Evolutionary conservation across 2,888 invertebrate species (phyloP), one percentile per base, ranked within the genome.

Genomic region (Acleris sparsana): DNA sequence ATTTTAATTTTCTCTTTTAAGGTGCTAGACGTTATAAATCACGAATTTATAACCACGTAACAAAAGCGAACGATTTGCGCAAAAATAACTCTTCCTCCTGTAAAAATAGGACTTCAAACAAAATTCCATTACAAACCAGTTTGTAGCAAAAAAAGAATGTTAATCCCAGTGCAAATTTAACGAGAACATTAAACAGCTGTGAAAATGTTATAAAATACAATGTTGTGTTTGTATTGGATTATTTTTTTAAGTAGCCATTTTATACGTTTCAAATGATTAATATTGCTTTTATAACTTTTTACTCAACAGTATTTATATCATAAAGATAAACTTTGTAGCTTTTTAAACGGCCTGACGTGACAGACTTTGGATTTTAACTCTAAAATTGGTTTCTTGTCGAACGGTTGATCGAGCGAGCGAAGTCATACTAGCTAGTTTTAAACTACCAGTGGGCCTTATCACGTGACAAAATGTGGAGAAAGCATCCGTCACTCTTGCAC

Each of bases 131-230:
- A 49, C 18, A 52, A 7, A 49, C 25, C 7, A 46, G 48, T 51
- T 53, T 65, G 55, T 66, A 58, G 67, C 69, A 70, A 68, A 44
- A 70, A 69, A 72, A 73, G 70, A 62, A 57, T 70, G 70, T 71
- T 53, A 55, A 53, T 33, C 25, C 22, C 25, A 29, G 55, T 66
- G 56, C 43, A 58, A 29, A 48, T 61, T 66, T 29, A 46, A 58
- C 39, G 57, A 43, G 53, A 62, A 39, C 53, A 53, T 67, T 65
- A 60, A 65, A 64, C 25, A 48, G 49, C 64, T 60, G 49, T 60
- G 25, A 60, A 55, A 65, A 44, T 55, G 53, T 49, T 39, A 51
- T 65, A 65, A 65, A 65, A 60, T 29, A 65, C 55, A 55, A 60
- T 65, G 29, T 33, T 65, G 29, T 33, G 20, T n/a, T 44, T 6